Evolutionary conservation across 92 coral and sea anemone species (phyloP).

Genomic region (Scolanthus callimorphus): DNA sequence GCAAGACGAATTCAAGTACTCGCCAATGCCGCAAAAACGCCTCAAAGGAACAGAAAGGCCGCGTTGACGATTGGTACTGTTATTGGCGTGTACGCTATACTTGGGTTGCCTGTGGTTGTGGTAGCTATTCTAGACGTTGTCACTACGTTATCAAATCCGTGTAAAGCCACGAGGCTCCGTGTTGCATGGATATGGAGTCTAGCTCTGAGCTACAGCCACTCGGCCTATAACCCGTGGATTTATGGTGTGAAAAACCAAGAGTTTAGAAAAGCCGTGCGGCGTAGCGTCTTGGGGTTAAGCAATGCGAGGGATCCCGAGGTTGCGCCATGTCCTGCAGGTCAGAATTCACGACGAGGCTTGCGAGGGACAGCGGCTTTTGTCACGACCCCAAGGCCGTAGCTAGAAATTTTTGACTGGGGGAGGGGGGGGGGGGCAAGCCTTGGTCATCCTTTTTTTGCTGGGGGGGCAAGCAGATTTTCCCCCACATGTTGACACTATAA

Average conservation of each 20-base stretch:
- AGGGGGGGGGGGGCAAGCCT: no score
- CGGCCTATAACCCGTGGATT: constrained; percentile 54
- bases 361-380: no score
- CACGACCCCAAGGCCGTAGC: no score
- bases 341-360: no score
- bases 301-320: no score
- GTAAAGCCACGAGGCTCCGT: constrained; percentile 14
- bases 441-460: no score
- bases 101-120: constrained; percentile 49
- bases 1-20: constrained; percentile 10
- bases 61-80: constrained; percentile 46
- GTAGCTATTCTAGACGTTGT: constrained; percentile 33
- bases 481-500: no score
- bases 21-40: not conserved
- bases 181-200: constrained; percentile 45
- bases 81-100: constrained; percentile 29
- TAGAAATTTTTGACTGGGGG: no score
- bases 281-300: no score
- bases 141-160: constrained; percentile 10
- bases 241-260: constrained; percentile 31
- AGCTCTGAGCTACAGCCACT: constrained; percentile 36
- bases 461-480: no score
- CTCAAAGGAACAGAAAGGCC: constrained; percentile 29
- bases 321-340: no score
- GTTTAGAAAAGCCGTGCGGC: constrained; percentile 32